A percentile compares a stretch with the other conserved stretches of the same genome.
Evolutionary conservation across 2,113 vertebrate species (phyloP).

Genomic region (Percopsis transmontana): DNA sequence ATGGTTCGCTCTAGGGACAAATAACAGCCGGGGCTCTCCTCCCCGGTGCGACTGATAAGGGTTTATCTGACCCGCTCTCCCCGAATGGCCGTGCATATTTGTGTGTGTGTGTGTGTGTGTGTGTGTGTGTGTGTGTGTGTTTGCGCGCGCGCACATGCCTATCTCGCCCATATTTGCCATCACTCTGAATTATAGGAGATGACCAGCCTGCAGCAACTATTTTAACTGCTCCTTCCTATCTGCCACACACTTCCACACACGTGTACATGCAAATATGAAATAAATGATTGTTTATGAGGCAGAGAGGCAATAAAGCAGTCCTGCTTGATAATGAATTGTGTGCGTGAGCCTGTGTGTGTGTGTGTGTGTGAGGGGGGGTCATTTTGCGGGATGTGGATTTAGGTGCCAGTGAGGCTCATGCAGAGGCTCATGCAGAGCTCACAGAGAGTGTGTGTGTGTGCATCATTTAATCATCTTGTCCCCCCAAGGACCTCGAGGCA

Average conservation of each 20-base stretch:
- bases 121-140: slow-evolving; percentile 24
- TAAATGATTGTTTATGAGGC: slow-evolving; percentile 72
- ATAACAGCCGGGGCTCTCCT: slow-evolving; percentile 63
- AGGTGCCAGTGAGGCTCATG: slow-evolving; percentile 64
- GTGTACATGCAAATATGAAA: slow-evolving; percentile 60
- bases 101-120: slow-evolving; percentile 16
- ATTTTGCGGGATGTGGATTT: slow-evolving; percentile 61
- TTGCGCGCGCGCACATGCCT: slow-evolving; percentile 23
- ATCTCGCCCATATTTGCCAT: slow-evolving; percentile 68
- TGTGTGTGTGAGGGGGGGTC: slow-evolving; percentile 13
- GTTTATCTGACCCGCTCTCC: slow-evolving; percentile 69
- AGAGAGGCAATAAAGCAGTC: slow-evolving; percentile 66
- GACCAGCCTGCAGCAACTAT: slow-evolving; percentile 73
- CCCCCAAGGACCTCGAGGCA: too few species aligned
- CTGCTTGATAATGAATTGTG: slow-evolving; percentile 68
- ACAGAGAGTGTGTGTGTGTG: neutral
- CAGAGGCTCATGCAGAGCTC: slow-evolving; percentile 18
- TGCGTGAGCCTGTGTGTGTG: slow-evolving; percentile 7
- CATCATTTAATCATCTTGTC: too few species aligned
- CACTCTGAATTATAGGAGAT: slow-evolving; percentile 74
- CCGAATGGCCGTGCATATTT: slow-evolving; percentile 17
- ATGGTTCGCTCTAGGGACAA: slow-evolving; percentile 69
- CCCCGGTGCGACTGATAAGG: slow-evolving; percentile 61
- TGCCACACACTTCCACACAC: slow-evolving; percentile 47
- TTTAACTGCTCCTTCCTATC: slow-evolving; percentile 59